Base-by-base conservation (phyloP, 2,888 invertebrate species). In the Dendrolimus houi region DNA sequence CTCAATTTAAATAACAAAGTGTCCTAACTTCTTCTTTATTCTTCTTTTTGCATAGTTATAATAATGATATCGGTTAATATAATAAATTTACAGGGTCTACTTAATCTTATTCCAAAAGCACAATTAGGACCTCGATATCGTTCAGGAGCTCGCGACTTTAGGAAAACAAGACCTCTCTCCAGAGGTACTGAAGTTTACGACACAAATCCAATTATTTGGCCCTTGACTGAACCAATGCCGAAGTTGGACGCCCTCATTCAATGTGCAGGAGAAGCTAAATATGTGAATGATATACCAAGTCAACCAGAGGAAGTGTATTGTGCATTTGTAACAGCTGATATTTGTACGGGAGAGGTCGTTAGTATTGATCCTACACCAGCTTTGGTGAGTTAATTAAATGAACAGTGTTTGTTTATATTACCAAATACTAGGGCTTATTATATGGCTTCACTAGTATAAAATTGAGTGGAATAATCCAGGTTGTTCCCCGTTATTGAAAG, bases 241-340 rank as follows among this genome's bases (percentile, higher is more conserved):
- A 95, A 95, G 76, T 61, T 93, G 9, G 94, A 94, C 66, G 92
- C 93, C 0, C 69, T 92, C 42, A 77, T 91, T 57, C 94, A 94
- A 78, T 91, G 92, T 65, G 87, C 93, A 55, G 95, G 95, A 0
- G 94, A 95, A 76, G 93, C 93, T 0, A 80, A 91, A 64, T 96
- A 93, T 73, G 83, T 92, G 0, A 93, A 93, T 68, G 95, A 95
- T 70, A 73, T 93, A 47, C 92, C 92, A 6, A 81, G 87, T 1
- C 72, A 83, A 14, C 85, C 89, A 0, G 92, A 93, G 70, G 94
- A 96, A 77, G 91, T 95, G 1, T 93, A 87, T 71, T 95, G 93
- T 55, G 93, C 93, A 0, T 94, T 95, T 66, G 94, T 95, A 0
- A 77, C 92, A 0, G 77, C 90, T 1, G 85, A 81, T 55, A 79